These are phyloP conservation scores for Dicerorhinus sumatrensis DNA, from an alignment of 2,113 vertebrate genomes.

Conservation along the genomic window DNA sequence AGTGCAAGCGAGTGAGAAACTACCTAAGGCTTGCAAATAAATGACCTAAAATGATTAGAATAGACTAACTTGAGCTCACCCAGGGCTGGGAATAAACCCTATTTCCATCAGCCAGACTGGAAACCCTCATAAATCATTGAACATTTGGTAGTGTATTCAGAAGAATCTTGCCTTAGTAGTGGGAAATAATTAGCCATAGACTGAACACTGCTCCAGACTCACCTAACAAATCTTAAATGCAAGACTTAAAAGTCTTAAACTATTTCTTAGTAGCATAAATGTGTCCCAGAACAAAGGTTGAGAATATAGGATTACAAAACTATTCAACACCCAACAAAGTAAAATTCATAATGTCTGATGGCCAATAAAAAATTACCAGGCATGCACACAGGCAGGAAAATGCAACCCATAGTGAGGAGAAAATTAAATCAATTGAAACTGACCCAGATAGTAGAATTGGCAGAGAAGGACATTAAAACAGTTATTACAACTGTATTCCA, in stretches of 20 bases:
- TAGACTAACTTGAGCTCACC: not conserved
- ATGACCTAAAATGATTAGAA: not conserved
- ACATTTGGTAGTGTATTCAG: not conserved
- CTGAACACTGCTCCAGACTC: not conserved
- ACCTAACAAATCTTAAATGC: conserved; percentile 9
- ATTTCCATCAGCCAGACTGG: not conserved
- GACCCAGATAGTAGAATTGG: conserved; percentile 52
- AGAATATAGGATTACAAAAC: conserved; percentile 33
- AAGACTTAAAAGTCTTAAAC: not conserved
- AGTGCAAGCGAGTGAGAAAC: not conserved
- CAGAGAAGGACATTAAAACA: conserved; percentile 7
- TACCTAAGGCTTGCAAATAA: not conserved
- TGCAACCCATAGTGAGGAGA: not conserved
- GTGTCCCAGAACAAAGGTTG: not conserved
- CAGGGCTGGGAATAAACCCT: not conserved
- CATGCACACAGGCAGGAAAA: conserved; percentile 46
- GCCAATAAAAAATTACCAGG: conserved; percentile 46
- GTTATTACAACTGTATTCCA: conserved; percentile 56
- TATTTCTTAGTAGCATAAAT: not conserved
- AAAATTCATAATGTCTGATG: not conserved
- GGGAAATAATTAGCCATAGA: not conserved
- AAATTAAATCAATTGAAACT: conserved; percentile 48
- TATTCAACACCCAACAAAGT: not conserved
- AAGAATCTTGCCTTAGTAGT: not conserved
- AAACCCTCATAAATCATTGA: not conserved